Evolutionary conservation across 2,113 vertebrate genomes (phyloP).

Genomic region (Sarotherodon lohbergeri): DNA sequence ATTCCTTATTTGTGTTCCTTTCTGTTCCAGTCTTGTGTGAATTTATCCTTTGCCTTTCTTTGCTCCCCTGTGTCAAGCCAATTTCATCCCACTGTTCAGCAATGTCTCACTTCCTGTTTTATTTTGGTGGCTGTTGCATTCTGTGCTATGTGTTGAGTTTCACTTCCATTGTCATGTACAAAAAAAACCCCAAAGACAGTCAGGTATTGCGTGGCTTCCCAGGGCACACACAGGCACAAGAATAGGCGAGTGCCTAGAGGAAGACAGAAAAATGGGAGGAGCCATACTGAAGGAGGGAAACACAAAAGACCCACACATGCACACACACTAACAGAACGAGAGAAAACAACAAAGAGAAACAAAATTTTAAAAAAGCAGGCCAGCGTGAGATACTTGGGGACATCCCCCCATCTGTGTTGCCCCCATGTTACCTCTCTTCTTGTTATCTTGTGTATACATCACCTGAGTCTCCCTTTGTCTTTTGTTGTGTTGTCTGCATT

Average conservation of each 20-base stretch:
- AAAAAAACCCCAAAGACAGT: rapidly evolving
- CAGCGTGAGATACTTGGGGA: background rate
- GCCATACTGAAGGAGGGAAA: no score
- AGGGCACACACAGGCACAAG: background rate
- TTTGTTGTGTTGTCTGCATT: background rate
- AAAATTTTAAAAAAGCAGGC: background rate
- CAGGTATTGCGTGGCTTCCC: background rate
- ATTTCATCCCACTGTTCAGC: background rate
- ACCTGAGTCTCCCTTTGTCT: background rate
- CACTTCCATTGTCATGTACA: background rate
- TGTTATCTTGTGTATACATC: background rate
- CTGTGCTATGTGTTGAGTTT: background rate
- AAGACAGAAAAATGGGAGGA: background rate
- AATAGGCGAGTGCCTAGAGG: background rate
- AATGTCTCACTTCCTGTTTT: background rate
- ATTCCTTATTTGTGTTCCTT: background rate
- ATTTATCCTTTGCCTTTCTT: background rate
- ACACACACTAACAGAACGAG: background rate
- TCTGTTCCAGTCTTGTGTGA: background rate
- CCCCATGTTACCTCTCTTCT: background rate
- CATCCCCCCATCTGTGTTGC: background rate
- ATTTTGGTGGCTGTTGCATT: background rate
- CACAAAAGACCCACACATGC: background rate
- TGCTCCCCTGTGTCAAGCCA: background rate
- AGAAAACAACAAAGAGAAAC: background rate